Evolutionary conservation across 2,113 vertebrate genomes (phyloP), one percentile per base, ranked within the genome.

Genomic region (Eulacestoma nigropectus): DNA sequence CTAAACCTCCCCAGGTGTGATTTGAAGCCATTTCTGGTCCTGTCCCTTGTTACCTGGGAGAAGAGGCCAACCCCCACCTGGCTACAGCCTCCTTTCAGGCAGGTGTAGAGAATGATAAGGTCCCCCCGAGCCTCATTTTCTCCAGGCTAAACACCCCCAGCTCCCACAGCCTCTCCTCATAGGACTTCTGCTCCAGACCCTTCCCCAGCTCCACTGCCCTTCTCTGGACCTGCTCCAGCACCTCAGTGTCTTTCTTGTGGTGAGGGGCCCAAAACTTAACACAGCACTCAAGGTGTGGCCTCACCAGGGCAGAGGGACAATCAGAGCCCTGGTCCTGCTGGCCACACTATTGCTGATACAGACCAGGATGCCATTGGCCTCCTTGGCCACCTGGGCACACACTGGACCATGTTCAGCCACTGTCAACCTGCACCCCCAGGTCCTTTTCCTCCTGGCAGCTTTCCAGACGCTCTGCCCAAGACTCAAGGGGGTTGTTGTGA

Each of bases 151-250:
- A 60, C 7, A 23, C 0, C 11, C 2, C 7, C 33, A 46, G 29
- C 12, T 79, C 33, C 25, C 17, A 4, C 33, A 59, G 59, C 11
- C 2, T 3, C 2, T 30, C 16, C 37, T 59, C 5, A 22, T 0
- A 0, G 5, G 10, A 47, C 10, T 19, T 46, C 8, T 35, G 22
- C 42, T 68, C 11, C 9, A 62, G 59, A 47, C 7, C 18, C 8
- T 63, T 74, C 9, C 35, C 7, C 21, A 78, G 29, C 18, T 46
- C 11, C 1, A 0, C 1, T 67, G 47, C 16, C 30, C 8, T 63
- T 46, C 37, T 52, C 20, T 79, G 42, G 37, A 33, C 10, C 0
- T 0, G 0, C 11, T 63, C 18, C 42, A 74, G 37, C 6, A 2
- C 4, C 23, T 69, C 44, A 30, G 1, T 20, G 22, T 63, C 12